A percentile compares a stretch with the other conserved stretches of the same genome.
Evolutionary conservation across 2,888 invertebrate genomes (phyloP).

Genomic region (Callosobruchus maculatus): DNA sequence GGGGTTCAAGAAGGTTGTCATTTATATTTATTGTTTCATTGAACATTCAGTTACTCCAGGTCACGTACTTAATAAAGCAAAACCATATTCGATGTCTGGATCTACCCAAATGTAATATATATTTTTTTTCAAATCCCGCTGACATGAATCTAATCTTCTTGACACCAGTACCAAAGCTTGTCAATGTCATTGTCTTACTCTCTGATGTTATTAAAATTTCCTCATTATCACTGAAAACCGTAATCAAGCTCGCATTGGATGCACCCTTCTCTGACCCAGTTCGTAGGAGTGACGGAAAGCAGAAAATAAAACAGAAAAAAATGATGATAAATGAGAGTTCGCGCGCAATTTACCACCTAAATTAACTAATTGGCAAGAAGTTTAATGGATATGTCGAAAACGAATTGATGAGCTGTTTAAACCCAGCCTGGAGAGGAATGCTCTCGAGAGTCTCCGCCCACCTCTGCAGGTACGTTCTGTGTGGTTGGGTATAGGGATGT

Average conservation of each 20-base stretch:
- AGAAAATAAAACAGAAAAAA: neutral
- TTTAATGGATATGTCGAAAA: constrained; percentile 15
- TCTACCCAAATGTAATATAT: no score
- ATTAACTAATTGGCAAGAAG: constrained; percentile 13
- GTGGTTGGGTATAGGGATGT: neutral
- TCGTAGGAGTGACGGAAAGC: neutral
- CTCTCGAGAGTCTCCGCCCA: neutral
- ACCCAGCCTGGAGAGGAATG: neutral
- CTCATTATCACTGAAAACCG: neutral
- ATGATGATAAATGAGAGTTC: neutral
- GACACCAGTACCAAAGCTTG: no score
- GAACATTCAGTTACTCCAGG: no score
- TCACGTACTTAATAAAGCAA: no score
- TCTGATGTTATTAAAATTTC: neutral
- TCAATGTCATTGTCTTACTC: no score
- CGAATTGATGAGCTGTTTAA: constrained; percentile 21
- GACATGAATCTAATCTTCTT: no score
- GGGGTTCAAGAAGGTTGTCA: no score
- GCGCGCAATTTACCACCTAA: neutral
- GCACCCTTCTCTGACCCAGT: neutral
- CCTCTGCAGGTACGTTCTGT: neutral
- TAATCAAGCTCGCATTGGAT: neutral
- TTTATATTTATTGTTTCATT: no score
- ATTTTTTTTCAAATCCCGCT: no score
- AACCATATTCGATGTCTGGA: no score